Evolutionary conservation across 2,888 invertebrate species (phyloP), one percentile per base, ranked within the genome.

Genomic region (Sinopyrophorus schimmeli): DNA sequence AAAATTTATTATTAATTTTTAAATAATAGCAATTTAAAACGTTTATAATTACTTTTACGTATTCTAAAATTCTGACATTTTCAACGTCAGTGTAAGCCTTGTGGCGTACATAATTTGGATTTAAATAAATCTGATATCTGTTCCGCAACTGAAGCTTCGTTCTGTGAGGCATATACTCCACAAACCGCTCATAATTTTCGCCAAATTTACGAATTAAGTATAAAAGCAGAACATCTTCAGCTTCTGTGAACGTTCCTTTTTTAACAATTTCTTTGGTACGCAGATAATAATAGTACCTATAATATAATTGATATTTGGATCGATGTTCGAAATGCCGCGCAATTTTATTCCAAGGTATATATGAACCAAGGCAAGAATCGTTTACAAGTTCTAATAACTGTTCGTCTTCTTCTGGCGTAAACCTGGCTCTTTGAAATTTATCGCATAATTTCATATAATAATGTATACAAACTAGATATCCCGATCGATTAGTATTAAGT

Each of bases 331-430:
- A 81, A 35, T 80, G 77, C 14, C 77, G 76, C 1, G 80, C 76
- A 4, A 90, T 81, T 64, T 80, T 81, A 2, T 80, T 77, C 91
- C 92, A 92, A 1, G 87, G 85, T 53, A 90, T 84, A 30, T 79
- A 80, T 47, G 80, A 75, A 10, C 85, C 87, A 42, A 82, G 75
- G 53, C 76, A 80, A 54, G 81, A 80, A 50, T 73, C 74, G n/a
- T 83, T 77, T 0, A 92, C 79, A 1, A 86, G 69, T 41, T 79
- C 75, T 20, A 77, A 64, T 2, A 94, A 73, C 32, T 78, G 76
- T 35, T 78, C 74, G 59, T 90, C 86, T 66, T 94, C 92, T 30
- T 80, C 78, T 6, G 71, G 64, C 0, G 80, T 77, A 86, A 92
- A 92, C 53, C 77, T 79, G 1, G 68, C 69, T 1, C 71, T 60